Evolutionary conservation across 2,113 vertebrate species (phyloP), one percentile per base, ranked within the genome.

Genomic region (Oryzias celebensis): DNA sequence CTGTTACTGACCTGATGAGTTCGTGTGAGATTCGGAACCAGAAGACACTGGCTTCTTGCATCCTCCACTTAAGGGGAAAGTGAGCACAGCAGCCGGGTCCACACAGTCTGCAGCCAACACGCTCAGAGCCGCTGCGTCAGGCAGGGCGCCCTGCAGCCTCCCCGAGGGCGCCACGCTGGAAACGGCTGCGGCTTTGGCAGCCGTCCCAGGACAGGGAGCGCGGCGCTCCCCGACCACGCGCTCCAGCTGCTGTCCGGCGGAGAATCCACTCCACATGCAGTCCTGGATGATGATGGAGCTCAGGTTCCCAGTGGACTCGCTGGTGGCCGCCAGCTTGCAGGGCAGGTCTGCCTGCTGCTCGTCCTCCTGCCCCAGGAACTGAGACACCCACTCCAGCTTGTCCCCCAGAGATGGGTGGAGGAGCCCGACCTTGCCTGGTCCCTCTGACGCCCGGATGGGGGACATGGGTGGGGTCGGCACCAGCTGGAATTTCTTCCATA

Each of bases 401-500:
- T 94, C 92, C 72, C 93, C 94, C 17, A 90, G 89, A 41, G 87
- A 62, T 6, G 78, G 90, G 52, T 28, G 74, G 22, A 82, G 74
- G 71, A 80, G 61, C 31, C 86, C 60, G 80, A 84, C 75, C n/a
- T 88, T 86, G 46, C 72, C 81, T 16, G 77, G 75, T 70, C 90
- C 90, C 14, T 92, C 92, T 14, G 82, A 83, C 17, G 79, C 51
- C 77, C 92, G 92, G 73, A 92, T 85, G 1, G 94, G 94, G 52
- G 94, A 95, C 86, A 92, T 86, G 78, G 95, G 94, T 56, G 95
- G 95, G 74, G 95, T 96, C 69, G 95, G 95, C 1, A 98, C 95
- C 80, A 97, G 92, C 88, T 98, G 96, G 75, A 98, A 98, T 92
- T 98, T 98, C 90, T 98, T 97, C 96, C 96, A 98, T 75, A 98